Percentiles rank a stretch among this genome's conserved stretches.
Conservation (phyloP, 2,113 vertebrate genomes). For the Chloropsis cyanopogon region DNA sequence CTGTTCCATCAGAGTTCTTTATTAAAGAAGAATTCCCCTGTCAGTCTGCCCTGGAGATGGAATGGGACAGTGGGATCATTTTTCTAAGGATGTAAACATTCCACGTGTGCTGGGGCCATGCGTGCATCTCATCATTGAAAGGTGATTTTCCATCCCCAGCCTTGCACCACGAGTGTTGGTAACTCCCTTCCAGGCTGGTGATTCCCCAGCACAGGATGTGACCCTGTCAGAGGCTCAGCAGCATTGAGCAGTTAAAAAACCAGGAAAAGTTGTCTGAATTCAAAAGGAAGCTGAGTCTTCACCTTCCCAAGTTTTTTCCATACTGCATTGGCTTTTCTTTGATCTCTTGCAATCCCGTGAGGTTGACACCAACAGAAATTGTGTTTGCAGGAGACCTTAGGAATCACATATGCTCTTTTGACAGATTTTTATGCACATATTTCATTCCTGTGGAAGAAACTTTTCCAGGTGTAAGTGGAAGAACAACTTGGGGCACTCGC, state of each 20-base stretch:
- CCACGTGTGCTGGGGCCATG: neutral
- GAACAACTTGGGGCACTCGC: neutral
- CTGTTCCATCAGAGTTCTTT: slow-evolving; percentile 18
- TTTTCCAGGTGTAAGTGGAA: neutral
- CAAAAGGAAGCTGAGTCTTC: neutral
- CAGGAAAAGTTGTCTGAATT: neutral
- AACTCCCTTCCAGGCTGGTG: neutral
- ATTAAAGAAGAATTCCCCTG: neutral
- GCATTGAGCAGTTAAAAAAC: neutral
- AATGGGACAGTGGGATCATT: neutral
- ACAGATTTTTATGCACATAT: neutral
- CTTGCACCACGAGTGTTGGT: accelerated
- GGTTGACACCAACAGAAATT: neutral
- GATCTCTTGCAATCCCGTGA: neutral
- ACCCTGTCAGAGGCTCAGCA: neutral
- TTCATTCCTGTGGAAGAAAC: neutral
- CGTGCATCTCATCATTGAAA: neutral
- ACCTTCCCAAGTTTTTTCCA: neutral
- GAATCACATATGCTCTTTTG: neutral
- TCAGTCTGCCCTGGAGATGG: neutral
- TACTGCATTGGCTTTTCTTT: neutral
- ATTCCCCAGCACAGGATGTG: neutral
- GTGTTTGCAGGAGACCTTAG: neutral
- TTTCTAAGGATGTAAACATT: neutral
- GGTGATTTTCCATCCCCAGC: neutral